Evolutionary conservation across 2,888 invertebrate species (phyloP), one percentile per base, ranked within the genome.

Genomic region (Iselma pallidipennis): DNA sequence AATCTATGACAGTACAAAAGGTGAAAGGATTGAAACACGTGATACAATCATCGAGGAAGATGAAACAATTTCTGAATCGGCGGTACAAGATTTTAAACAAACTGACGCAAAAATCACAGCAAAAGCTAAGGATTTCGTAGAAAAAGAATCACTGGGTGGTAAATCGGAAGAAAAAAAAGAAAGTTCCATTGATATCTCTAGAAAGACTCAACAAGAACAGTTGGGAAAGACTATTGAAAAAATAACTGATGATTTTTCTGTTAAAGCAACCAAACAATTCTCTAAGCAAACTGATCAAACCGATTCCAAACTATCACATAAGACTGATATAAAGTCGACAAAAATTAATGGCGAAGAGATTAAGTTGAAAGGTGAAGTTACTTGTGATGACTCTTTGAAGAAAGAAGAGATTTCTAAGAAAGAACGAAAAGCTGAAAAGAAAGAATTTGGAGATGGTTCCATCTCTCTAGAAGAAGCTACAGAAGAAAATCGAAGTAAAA

Each of bases 41-140:
- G 74, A 78, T 61, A 63, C 67, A 16, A 73, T 76, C 26, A 58
- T 76, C 10, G 76, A 77, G 68, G 76, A 78, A 65, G 76, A 79
- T 53, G 77, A 79, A 66, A 74, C 73, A 10, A 62, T 73, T 29
- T 63, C 71, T 6, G 75, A 78, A 57, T 71, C 73, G 19, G 45
- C 63, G 5, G 51, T 57, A 6, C 68, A 71, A 49, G 77, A 76
- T 49, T 59, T 64, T 29, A 65, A 71, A 10, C 69, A 71, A 56
- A 56, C 69, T 23, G 69, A 71, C 61, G 65, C 71, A 7, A 66
- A 72, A 53, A 63, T 75, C 49, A 49, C 54, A 19, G 33, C 51
- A 2, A 57, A 65, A 58, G 33, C 31, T 12, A 33, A 12, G 19
- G n/a, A 57, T 21, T 1, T 45, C 2, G 51, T 71, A 2, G 54